Evolutionary conservation across 2,888 invertebrate species (phyloP), one percentile per base, ranked within the genome.

Genomic region (Pristionchus entomophagus): DNA sequence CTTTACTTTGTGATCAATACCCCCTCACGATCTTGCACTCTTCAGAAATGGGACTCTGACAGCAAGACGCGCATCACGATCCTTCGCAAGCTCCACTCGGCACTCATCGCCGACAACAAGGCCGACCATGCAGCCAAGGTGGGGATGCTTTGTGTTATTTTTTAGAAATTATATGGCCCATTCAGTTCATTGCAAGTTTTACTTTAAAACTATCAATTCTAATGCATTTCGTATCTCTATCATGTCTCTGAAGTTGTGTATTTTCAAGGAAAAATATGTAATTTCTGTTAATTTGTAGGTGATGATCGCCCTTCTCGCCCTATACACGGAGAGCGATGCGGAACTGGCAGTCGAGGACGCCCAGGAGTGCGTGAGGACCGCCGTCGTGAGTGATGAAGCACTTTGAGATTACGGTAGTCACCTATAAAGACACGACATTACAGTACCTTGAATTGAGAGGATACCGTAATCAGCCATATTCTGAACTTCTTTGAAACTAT

Each of bases 261-360:
- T n/a, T n/a, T n/a, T n/a, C n/a, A n/a, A n/a, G n/a, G n/a, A 22
- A 69, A 59, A 6, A 5, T 35, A 19, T 19, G 19, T 69, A 19
- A 29, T 17, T 49, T 1, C 41, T 29, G 12, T 51, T n/a, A 41
- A 51, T 35, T 78, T 88, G 26, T 80, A 91, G 91, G 90, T 92
- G 22, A 99, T 99, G 99, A 96, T 98, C 88, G 98, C 98, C 94
- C 95, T 99, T 0, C 95, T 99, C 86, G 97, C 97, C 38, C 98
- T 99, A 0, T 99, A 99, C 94, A 96, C 97, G 88, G 98, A 98
- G 93, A 89, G 86, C 14, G 98, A 98, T 94, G 99, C 99, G 0
- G 97, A 97, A 2, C 96, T 97, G 89, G 99, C 99, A 0, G 95
- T 97, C 89, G 97, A 98, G 94, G 99, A 99, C 95, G 99, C 99